phyloP scores from a whole-genome alignment of 2,113 vertebrate genomes.

The Nyctibius bracteatus region DNA sequence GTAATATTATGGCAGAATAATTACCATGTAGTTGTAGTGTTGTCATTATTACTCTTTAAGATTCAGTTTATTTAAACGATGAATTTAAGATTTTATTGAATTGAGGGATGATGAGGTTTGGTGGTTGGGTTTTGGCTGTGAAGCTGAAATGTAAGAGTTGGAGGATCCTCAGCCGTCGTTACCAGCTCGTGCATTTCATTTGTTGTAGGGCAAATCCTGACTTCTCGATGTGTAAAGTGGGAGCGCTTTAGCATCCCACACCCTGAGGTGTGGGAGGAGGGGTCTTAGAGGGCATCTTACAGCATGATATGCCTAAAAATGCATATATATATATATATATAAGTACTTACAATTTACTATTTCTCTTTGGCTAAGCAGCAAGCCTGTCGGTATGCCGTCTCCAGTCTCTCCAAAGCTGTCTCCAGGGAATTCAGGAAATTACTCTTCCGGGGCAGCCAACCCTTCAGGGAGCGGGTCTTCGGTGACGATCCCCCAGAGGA shows the following conservation, averaged over 20 bases:
- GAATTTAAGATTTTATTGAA: neutral
- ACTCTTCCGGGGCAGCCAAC: slow-evolving; percentile 85
- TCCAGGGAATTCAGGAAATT: slow-evolving; percentile 90
- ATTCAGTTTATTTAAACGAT: neutral
- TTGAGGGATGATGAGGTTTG: neutral
- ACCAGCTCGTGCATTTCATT: fast-evolving
- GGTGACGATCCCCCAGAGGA: slow-evolving; percentile 96
- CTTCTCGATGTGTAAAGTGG: neutral
- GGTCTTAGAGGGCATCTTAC: neutral
- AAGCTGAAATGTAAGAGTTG: neutral
- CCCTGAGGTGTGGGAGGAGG: neutral
- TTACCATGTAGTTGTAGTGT: neutral
- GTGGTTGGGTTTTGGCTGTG: neutral
- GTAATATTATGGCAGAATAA: too few relatives aligned
- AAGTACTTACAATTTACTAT: neutral
- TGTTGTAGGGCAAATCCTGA: neutral
- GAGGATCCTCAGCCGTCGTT: neutral
- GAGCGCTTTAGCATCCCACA: neutral
- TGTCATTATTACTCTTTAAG: neutral
- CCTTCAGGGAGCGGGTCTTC: slow-evolving; percentile 87
- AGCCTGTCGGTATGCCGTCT: slow-evolving; percentile 93
- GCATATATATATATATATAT: too few relatives aligned
- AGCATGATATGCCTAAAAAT: fast-evolving
- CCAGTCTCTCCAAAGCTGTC: slow-evolving; percentile 97
- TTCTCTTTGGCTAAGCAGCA: slow-evolving; percentile 68